A percentile compares a stretch with the other conserved stretches of the same genome.
These are phyloP conservation scores for Phyllopteryx taeniolatus DNA, from an alignment of 2,113 vertebrate genomes.

Conservation along the genomic window DNA sequence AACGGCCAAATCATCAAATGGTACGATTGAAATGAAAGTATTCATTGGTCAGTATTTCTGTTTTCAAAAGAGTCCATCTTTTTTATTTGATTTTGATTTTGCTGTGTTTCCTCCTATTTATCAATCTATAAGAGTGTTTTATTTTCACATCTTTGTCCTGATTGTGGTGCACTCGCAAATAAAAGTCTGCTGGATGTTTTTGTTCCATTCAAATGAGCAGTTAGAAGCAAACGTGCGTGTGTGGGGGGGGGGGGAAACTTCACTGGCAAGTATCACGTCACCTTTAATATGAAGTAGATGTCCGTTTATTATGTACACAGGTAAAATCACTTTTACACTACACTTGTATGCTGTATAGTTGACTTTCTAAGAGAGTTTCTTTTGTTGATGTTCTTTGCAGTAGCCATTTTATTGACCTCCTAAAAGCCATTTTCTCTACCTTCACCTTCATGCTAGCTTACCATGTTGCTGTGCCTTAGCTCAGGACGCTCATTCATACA, in stretches of 20 bases:
- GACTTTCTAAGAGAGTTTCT: no score
- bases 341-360: no score
- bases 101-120: constrained; percentile 22
- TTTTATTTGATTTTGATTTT: background rate
- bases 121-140: constrained; percentile 16
- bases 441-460: no score
- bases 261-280: no score
- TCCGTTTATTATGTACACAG: background rate
- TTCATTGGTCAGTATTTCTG: background rate
- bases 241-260: no score
- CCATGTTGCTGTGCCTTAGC: no score
- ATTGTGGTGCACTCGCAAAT: constrained; percentile 53
- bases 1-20: background rate
- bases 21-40: background rate
- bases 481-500: no score
- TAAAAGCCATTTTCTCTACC: no score
- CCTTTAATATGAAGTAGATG: background rate
- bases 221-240: constrained; percentile 10
- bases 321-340: no score
- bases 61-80: background rate
- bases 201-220: constrained; percentile 21
- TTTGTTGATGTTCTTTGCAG: no score
- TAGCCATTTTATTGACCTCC: no score
- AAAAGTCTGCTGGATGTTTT: constrained; percentile 53
- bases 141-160: constrained; percentile 33